Percentiles rank a stretch among this genome's conserved stretches.
phyloP scores from a whole-genome alignment of 2,113 vertebrate species.

The Heloderma charlesbogerti region DNA sequence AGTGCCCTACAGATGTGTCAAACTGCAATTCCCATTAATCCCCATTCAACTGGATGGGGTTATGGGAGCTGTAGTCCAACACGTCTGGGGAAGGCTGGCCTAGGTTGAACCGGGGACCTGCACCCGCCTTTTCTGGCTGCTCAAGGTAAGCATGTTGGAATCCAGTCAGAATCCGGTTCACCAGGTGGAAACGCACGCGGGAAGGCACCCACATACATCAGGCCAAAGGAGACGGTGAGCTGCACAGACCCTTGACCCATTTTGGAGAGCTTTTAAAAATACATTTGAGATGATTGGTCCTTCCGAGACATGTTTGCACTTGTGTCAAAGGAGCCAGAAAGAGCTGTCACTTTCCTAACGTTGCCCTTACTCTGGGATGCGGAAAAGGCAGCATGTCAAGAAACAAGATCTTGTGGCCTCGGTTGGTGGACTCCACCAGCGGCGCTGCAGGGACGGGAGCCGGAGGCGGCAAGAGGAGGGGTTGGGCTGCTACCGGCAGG shows the following conservation, averaged over 20 bases:
- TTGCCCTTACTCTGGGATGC: accelerated
- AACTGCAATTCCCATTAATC: no score
- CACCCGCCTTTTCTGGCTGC: neutral
- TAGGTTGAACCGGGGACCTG: neutral
- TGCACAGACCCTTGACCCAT: constrained; percentile 44
- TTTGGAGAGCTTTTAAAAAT: constrained; percentile 50
- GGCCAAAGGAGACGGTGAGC: constrained; percentile 41
- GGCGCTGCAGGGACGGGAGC: neutral
- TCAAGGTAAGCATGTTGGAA: neutral
- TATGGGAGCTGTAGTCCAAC: no score
- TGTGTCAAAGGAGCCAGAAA: constrained; percentile 41
- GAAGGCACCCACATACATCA: constrained; percentile 6
- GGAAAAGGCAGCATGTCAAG: neutral
- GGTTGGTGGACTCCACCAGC: constrained; percentile 11
- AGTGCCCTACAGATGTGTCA: no score
- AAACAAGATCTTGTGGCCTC: neutral
- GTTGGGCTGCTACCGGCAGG: constrained; percentile 33
- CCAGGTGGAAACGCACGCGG: constrained; percentile 25
- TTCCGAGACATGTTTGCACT: constrained; percentile 29
- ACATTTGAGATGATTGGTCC: neutral
- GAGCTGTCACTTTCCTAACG: constrained; percentile 31
- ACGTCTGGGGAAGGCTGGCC: no score
- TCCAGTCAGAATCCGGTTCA: neutral
- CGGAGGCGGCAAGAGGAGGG: constrained; percentile 6
- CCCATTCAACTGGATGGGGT: no score